Evolutionary conservation across 2,113 vertebrate genomes (phyloP).

Genomic region (Aspidoscelis tigris): DNA sequence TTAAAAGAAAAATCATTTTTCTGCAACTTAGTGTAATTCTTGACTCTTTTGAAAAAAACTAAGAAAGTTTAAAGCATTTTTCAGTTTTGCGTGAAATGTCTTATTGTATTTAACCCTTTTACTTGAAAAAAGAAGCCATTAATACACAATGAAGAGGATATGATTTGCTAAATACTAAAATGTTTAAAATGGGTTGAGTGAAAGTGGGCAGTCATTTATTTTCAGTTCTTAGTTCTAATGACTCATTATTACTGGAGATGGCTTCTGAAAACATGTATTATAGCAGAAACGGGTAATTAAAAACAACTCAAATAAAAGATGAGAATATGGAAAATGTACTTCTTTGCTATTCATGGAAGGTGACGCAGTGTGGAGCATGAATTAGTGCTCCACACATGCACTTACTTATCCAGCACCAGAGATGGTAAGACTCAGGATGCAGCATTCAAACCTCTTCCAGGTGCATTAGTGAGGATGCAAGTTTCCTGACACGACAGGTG

Average conservation of each 20-base stretch:
- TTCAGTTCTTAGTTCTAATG: constrained; percentile 62
- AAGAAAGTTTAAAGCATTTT: constrained; percentile 38
- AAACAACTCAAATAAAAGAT: constrained; percentile 58
- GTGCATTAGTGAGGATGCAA: no score
- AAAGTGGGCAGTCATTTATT: constrained; percentile 60
- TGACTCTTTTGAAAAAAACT: constrained; percentile 13
- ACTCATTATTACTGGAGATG: constrained; percentile 58
- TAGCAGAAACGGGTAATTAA: constrained; percentile 49
- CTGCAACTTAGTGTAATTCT: not conserved
- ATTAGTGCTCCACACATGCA: no score
- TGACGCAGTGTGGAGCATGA: no score
- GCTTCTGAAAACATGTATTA: constrained; percentile 65
- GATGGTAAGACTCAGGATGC: no score
- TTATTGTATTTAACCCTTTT: constrained; percentile 14
- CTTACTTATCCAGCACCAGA: no score
- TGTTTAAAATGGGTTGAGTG: constrained; percentile 44
- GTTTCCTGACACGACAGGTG: no score
- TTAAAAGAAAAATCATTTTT: constrained; percentile 2
- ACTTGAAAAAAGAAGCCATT: constrained; percentile 28
- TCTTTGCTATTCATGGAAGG: constrained; percentile 39
- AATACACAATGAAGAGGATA: constrained; percentile 23
- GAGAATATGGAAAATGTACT: constrained; percentile 54
- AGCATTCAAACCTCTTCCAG: no score
- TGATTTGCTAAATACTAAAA: constrained; percentile 33
- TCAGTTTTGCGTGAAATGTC: constrained; percentile 20